Evolutionary conservation across 2,888 invertebrate species (phyloP).

Genomic region (Cheilosia vernalis): DNA sequence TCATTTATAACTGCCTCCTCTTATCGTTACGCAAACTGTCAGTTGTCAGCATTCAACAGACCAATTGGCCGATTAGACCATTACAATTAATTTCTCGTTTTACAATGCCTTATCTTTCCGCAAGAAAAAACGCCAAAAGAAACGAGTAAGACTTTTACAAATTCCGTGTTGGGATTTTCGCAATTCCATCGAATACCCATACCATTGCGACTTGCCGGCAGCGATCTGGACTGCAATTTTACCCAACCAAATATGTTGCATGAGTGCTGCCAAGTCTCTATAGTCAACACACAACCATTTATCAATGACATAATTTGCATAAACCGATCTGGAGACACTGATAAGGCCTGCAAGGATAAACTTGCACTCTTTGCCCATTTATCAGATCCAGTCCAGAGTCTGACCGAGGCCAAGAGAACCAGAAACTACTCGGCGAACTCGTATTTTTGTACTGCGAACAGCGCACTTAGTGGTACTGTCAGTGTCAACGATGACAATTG

Average conservation of each 20-base stretch:
- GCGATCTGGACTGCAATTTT: conserved; percentile 45
- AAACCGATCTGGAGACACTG: conserved; percentile 58
- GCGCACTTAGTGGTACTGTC: conserved; percentile 7
- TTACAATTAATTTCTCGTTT: conserved; percentile 41
- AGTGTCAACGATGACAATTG: conserved; percentile 42
- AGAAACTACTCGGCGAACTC: conserved; percentile 11
- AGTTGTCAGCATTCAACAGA: conserved; percentile 24
- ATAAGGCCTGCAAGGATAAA: conserved; percentile 64
- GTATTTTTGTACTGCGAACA: neutral
- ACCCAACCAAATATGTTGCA: conserved; percentile 33
- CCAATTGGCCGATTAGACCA: conserved; percentile 20
- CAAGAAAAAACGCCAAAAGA: neutral
- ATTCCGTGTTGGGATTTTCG: conserved; percentile 35
- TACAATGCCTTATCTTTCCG: conserved; percentile 34
- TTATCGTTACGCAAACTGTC: conserved; percentile 2
- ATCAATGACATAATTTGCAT: conserved; percentile 73
- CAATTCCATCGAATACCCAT: conserved; percentile 22
- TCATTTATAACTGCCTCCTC: no score
- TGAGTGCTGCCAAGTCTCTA: conserved; percentile 31
- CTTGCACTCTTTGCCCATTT: conserved; percentile 38
- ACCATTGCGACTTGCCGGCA: neutral
- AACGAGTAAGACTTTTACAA: conserved; percentile 22
- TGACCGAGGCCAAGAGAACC: conserved; percentile 26
- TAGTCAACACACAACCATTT: conserved; percentile 47
- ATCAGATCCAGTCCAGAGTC: conserved; percentile 34